Base-by-base conservation (phyloP, 2,113 vertebrate species). In the Apodemus speciosus region DNA sequence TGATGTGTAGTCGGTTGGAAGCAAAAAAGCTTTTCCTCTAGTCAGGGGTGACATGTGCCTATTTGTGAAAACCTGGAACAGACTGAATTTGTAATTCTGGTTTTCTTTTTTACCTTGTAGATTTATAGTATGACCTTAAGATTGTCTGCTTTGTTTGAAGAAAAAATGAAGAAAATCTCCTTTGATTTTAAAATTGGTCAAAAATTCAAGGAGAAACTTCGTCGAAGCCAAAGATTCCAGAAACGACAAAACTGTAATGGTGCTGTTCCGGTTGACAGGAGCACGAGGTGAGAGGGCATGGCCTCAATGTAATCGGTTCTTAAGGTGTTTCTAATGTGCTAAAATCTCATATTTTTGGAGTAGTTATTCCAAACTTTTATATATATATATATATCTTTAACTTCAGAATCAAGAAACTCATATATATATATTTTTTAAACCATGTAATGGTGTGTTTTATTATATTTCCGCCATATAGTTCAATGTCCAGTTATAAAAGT, bases 81-180 rank as follows among this genome's bases (percentile, higher is more conserved):
- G 73, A 76, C 89, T 80, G 3, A 58, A 23, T 96, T 73, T 92
- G 21, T 46, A 96, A 96, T 96, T 97, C 58, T 71, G 53, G 91
- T 27, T 96, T 51, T 88, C 66, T 66, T 87, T 95, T 86, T 58
- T 79, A 80, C 51, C 51, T 66, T 94, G 2, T 95, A 99, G 99
- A 99, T 99, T 97, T 99, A 99, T 86, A 99, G 99, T n/a, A 99
- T 99, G 99, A 99, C 99, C 18, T 97, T 99, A 98, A 99, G 99
- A 46, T 97, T 99, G 56, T 99, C 99, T 79, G 99, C 99, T 10
- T 98, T 99, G 91, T 99, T 99, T 91, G 99, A 99, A 97, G 99
- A 99, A 97, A 98, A 98, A 95, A 99, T 99, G 97, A 97, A 99
- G 95, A 98, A 98, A 95, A 98, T 99, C 94, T 98, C 99, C 96